Base-by-base conservation (phyloP, 92 coral and sea anemone species). In the Epizoanthus stellaris region DNA sequence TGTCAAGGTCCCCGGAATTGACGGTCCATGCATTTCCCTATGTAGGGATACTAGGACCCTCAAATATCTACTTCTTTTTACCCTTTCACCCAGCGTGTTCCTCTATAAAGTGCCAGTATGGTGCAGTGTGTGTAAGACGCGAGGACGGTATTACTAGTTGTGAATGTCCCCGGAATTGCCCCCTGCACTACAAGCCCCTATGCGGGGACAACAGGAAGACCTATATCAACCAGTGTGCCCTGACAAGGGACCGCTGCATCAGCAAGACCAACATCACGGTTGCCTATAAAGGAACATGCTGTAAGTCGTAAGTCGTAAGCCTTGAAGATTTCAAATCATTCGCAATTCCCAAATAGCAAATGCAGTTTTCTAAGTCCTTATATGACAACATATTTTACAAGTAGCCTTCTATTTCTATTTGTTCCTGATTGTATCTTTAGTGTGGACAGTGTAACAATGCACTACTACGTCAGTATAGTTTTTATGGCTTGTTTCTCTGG, bases 121-220 rank as follows among this genome's bases (percentile, higher is more conserved):
- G 98, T 23, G 98, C 95, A 10, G 82, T 67, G 62, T 97, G 99
- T 75, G 94, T 89, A 79, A 89, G 87, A 60, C 91, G 85, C 25
- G 98, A 89, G 81, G 98, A 97, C 77, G 98, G 99, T 60, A 47
- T 83, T 9, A 92, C 92, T 53, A 81, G 85, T 43, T 97, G 99
- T 49, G 86, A 86, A 76, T 97, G 99, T 82, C 93, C 97, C 16
- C 68, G 75, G 47, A 76, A 88, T 86, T 97, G 99, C 87, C 94
- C 92, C 38, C 88, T 97, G 64, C 74, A 83, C 40, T 97, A 89
- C 68, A 85, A 86, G 12, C 99, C 99, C 6, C 87, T 97, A 21
- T 97, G 99, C 67, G 99, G 97, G 4, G 91, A 80, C 87, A 93
- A 94, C 75, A 88, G 90, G 39, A 95, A 97, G 88, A 97, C 99